phyloP scores from a whole-genome alignment of 2,888 invertebrate species.

The Blastobasis lacticolella region DNA sequence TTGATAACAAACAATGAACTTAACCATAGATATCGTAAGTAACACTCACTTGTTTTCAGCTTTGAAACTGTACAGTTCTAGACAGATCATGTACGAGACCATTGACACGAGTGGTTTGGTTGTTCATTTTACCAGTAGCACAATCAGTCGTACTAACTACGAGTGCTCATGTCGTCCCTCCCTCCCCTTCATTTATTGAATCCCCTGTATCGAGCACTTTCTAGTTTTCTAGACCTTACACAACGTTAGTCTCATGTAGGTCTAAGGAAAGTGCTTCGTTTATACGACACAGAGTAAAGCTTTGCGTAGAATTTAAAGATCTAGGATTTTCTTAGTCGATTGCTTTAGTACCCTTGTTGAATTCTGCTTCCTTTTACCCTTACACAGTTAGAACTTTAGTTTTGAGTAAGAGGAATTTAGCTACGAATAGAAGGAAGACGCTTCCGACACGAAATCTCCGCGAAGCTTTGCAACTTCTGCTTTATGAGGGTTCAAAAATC shows the following conservation, averaged over 20 bases:
- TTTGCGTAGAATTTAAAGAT: conserved; percentile 56
- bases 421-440: conserved; percentile 19
- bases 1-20: conserved; percentile 36
- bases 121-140: conserved; percentile 31
- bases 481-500: conserved; percentile 22
- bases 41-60: conserved; percentile 46
- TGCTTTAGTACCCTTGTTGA: conserved; percentile 46
- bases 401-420: conserved; percentile 16
- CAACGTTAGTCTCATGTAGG: conserved; percentile 23
- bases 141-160: conserved; percentile 26
- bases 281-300: conserved; percentile 42
- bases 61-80: conserved; percentile 53
- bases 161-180: conserved; percentile 36
- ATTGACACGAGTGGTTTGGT: conserved; percentile 26
- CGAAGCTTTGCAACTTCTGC: conserved; percentile 51
- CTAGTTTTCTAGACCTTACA: conserved; percentile 31
- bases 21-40: conserved; percentile 74
- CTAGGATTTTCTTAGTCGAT: conserved; percentile 41
- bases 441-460: conserved; percentile 42
- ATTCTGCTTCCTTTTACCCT: conserved; percentile 39
- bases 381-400: conserved; percentile 22
- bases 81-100: conserved; percentile 12
- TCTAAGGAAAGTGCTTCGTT: conserved; percentile 22
- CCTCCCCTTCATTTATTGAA: conserved; percentile 31
- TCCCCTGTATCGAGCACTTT: conserved; percentile 41